A percentile compares a stretch with the other conserved stretches of the same genome.
These are phyloP conservation scores for Mesorhabditis sp. DNA, from an alignment of 2,888 invertebrate genomes.

Conservation along the genomic window DNA sequence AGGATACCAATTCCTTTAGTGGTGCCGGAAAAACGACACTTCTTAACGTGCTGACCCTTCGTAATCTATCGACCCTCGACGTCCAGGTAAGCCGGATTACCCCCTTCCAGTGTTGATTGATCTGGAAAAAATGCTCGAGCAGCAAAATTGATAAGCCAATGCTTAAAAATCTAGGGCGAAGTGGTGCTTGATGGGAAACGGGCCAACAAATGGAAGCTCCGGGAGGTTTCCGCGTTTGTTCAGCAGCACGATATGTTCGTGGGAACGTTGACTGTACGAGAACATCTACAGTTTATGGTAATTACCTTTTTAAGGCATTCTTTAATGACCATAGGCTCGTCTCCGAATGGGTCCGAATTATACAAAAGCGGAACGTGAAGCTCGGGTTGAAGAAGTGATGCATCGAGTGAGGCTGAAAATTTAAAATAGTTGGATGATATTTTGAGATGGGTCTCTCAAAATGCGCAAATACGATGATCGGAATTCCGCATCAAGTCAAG, in stretches of 20 bases:
- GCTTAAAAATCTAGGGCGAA: constrained; percentile 15
- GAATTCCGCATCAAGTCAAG: constrained; percentile 71
- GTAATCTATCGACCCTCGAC: constrained; percentile 59
- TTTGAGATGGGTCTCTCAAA: constrained; percentile 72
- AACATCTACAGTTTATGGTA: constrained; percentile 82
- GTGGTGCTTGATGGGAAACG: constrained; percentile 35
- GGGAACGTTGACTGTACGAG: constrained; percentile 77
- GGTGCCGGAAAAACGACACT: constrained; percentile 83
- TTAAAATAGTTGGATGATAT: constrained; percentile 56
- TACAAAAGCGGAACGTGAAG: constrained; percentile 66
- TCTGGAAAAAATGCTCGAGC: not conserved
- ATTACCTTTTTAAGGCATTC: not conserved
- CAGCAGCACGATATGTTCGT: constrained; percentile 87
- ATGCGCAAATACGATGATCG: constrained; percentile 75
- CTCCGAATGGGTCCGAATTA: constrained; percentile 75
- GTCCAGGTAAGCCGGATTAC: constrained; percentile 15
- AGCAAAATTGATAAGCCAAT: too few relatives aligned
- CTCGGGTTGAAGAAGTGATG: constrained; percentile 70
- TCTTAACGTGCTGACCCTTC: constrained; percentile 78
- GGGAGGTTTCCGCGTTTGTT: constrained; percentile 74
- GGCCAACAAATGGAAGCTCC: constrained; percentile 36
- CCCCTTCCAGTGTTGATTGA: not conserved
- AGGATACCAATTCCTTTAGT: constrained; percentile 24
- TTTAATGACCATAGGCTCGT: constrained; percentile 63
- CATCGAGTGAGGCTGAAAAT: constrained; percentile 22